A percentile compares a stretch with the other conserved stretches of the same genome.
phyloP scores from a whole-genome alignment of 1,140 invertebrate genomes.

The Himalopsyche phryganea region DNA sequence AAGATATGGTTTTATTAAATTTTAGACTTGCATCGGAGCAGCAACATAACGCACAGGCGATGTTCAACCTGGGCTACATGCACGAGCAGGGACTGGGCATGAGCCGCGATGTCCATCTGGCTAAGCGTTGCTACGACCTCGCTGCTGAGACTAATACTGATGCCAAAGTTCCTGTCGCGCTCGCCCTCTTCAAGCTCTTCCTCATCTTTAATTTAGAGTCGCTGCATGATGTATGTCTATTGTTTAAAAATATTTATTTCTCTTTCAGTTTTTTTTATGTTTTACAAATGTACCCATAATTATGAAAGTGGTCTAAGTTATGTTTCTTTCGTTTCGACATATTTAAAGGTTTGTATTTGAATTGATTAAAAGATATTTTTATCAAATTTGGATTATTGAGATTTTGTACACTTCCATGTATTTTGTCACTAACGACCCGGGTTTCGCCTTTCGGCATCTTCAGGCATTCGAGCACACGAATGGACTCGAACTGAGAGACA shows the following conservation, averaged over 20 bases:
- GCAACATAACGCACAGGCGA: slow-evolving; percentile 95
- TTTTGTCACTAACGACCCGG: no score
- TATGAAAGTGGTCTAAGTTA: no score
- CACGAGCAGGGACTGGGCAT: slow-evolving; percentile 96
- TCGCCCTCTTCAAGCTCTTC: slow-evolving; percentile 88
- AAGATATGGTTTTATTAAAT: no score
- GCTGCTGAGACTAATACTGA: slow-evolving; percentile 93
- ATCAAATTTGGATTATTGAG: no score
- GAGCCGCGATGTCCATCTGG: slow-evolving; percentile 72
- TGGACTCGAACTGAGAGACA: no score
- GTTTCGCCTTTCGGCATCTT: no score
- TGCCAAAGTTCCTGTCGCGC: slow-evolving; percentile 89
- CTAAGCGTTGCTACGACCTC: slow-evolving; percentile 93
- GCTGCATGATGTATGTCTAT: slow-evolving; percentile 61
- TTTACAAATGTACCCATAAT: no score
- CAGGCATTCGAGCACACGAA: no score
- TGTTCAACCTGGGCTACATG: slow-evolving; percentile 99
- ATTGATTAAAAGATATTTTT: no score
- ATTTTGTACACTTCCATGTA: no score
- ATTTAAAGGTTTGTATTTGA: neutral
- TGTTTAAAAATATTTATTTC: neutral
- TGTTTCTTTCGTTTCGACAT: no score
- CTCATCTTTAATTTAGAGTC: slow-evolving; percentile 72
- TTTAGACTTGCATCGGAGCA: slow-evolving; percentile 90
- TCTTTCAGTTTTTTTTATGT: slow-evolving; percentile 6